Conservation (phyloP, 1,140 invertebrate species). For the Trichoplusia ni region DNA sequence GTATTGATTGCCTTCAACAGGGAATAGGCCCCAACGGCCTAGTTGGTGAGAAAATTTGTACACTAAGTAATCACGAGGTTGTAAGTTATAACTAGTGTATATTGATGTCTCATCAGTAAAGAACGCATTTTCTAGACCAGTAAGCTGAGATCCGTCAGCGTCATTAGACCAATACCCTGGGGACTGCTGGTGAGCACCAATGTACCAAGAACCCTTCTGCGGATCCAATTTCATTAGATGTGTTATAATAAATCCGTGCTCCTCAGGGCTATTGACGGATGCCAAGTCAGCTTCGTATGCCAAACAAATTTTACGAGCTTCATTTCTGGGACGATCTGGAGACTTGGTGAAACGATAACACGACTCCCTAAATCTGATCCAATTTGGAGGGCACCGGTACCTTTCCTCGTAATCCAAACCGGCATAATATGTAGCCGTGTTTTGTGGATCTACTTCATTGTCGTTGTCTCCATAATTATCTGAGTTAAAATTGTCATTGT, state of each 20-base stretch:
- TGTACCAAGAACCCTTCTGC: conserved; percentile 93
- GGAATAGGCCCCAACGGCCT: conserved; percentile 92
- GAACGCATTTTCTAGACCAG: conserved; percentile 92
- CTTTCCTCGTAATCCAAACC: conserved; percentile 74
- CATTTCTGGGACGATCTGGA: conserved; percentile 88
- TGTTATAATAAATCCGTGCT: conserved; percentile 92
- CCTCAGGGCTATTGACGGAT: conserved; percentile 90
- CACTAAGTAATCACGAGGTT: conserved; percentile 82
- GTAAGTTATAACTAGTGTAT: conserved; percentile 77
- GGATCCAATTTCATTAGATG: conserved; percentile 91
- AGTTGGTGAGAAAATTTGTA: conserved; percentile 87
- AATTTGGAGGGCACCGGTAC: conserved; percentile 90
- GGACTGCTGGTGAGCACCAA: conserved; percentile 87
- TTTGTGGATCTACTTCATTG: conserved; percentile 69
- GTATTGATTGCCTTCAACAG: conserved; percentile 88
- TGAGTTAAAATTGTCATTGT: conserved; percentile 59
- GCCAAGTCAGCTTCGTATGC: conserved; percentile 91
- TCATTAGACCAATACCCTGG: conserved; percentile 92
- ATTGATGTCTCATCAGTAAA: conserved; percentile 81
- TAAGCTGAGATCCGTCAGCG: conserved; percentile 88
- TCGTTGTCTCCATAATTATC: conserved; percentile 63
- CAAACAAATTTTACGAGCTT: conserved; percentile 91
- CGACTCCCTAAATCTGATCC: conserved; percentile 88
- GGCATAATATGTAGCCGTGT: conserved; percentile 65
- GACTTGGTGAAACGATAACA: conserved; percentile 95